These are phyloP conservation scores for Phataginus tricuspis DNA, from an alignment of 2,797 vertebrate species.

Conservation along the genomic window DNA sequence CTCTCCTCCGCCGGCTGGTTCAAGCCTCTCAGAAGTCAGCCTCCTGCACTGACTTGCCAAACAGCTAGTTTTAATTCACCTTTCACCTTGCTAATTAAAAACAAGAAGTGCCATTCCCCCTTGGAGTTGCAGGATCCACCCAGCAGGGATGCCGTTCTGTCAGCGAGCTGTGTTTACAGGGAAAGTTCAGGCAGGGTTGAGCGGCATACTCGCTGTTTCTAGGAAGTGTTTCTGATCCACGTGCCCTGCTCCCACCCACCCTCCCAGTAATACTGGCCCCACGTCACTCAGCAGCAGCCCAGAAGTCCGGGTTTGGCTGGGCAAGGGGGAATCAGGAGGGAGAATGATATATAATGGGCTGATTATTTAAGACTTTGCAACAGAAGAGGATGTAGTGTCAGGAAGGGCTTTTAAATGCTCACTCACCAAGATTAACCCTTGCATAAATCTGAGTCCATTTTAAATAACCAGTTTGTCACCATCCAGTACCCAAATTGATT, in stretches of 20 bases:
- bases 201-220: conserved; percentile 70
- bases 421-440: neutral
- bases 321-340: neutral
- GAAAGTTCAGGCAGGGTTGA: conserved; percentile 86
- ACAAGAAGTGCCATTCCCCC: conserved; percentile 83
- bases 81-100: conserved; percentile 88
- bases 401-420: conserved; percentile 7
- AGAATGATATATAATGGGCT: neutral
- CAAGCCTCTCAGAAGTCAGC: conserved; percentile 80
- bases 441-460: conserved; percentile 14
- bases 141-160: conserved; percentile 85
- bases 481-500: neutral
- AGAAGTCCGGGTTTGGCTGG: neutral
- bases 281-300: neutral
- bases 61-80: conserved; percentile 86
- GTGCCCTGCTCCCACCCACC: conserved; percentile 71
- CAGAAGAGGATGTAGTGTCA: neutral
- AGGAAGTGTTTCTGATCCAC: conserved; percentile 82
- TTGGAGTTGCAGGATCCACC: conserved; percentile 83
- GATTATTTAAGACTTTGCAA: neutral
- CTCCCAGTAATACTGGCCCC: neutral
- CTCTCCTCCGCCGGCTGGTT: conserved; percentile 67
- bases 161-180: conserved; percentile 80
- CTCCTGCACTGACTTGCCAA: conserved; percentile 86
- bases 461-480: neutral